phyloP scores from a whole-genome alignment of 2,113 vertebrate species.

The Psammodynastes pulverulentus region DNA sequence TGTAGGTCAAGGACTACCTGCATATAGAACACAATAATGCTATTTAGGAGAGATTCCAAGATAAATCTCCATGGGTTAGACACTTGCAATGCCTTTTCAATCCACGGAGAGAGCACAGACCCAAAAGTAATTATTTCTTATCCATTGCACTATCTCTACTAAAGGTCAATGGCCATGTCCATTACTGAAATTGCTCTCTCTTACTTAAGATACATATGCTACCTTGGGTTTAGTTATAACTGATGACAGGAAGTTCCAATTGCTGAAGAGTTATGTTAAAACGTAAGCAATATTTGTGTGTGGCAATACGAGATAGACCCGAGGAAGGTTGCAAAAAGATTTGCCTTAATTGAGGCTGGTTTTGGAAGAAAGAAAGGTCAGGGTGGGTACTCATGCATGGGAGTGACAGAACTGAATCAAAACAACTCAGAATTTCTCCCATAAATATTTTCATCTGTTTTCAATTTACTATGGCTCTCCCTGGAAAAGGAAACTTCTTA shows the following conservation, averaged over 20 bases:
- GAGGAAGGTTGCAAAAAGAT: not conserved
- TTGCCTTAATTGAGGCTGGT: not conserved
- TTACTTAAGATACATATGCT: not conserved
- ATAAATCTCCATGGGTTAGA: not conserved
- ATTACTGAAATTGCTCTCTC: not conserved
- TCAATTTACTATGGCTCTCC: not conserved
- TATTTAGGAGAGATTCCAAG: constrained; percentile 22
- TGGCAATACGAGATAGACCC: not conserved
- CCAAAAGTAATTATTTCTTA: constrained; percentile 7
- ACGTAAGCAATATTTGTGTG: not conserved
- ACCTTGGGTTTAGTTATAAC: not conserved
- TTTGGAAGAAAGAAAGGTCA: not conserved
- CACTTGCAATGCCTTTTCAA: not conserved
- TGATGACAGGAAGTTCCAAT: not conserved
- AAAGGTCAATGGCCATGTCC: not conserved
- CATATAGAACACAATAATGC: not conserved
- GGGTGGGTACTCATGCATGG: too few species aligned
- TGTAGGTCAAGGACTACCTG: too few species aligned
- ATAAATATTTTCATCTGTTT: not conserved
- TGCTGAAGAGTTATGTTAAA: not conserved
- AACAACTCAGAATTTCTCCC: not conserved
- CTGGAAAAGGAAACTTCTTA: not conserved
- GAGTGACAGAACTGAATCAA: not conserved
- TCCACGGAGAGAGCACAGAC: not conserved
- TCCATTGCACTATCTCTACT: not conserved